Percentiles rank a stretch among this genome's conserved stretches.
Conservation (phyloP, 2,888 invertebrate genomes). For the Torymus texanus region DNA sequence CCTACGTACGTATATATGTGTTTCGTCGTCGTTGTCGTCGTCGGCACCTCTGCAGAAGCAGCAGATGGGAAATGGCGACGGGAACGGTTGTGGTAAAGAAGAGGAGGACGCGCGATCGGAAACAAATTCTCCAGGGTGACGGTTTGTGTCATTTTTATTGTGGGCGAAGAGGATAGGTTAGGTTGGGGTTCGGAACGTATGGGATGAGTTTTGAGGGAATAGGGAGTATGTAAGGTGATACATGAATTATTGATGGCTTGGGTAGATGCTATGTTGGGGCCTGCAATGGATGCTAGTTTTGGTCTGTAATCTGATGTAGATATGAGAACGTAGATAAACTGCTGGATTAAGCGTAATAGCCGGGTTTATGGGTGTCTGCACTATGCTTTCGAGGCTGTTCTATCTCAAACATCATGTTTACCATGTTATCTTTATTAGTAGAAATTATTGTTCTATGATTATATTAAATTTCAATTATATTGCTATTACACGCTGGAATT, state of each 20-base stretch:
- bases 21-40: background rate
- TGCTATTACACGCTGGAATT: too few relatives aligned
- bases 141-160: background rate
- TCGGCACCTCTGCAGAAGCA: background rate
- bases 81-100: background rate
- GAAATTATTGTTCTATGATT: too few relatives aligned
- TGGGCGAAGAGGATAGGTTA: background rate
- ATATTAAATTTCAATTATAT: too few relatives aligned
- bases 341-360: too few relatives aligned
- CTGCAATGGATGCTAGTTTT: background rate
- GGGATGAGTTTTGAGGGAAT: too few relatives aligned
- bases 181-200: too few relatives aligned
- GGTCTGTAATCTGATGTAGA: background rate
- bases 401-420: too few relatives aligned
- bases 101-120: constrained; percentile 25
- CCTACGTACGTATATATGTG: background rate
- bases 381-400: too few relatives aligned
- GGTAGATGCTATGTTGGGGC: background rate
- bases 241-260: constrained; percentile 31
- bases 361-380: too few relatives aligned
- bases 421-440: too few relatives aligned
- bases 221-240: background rate
- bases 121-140: constrained; percentile 1
- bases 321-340: background rate
- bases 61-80: too few relatives aligned